Conservation (phyloP, 2,113 vertebrate genomes). For the Coptodon rendalli region DNA sequence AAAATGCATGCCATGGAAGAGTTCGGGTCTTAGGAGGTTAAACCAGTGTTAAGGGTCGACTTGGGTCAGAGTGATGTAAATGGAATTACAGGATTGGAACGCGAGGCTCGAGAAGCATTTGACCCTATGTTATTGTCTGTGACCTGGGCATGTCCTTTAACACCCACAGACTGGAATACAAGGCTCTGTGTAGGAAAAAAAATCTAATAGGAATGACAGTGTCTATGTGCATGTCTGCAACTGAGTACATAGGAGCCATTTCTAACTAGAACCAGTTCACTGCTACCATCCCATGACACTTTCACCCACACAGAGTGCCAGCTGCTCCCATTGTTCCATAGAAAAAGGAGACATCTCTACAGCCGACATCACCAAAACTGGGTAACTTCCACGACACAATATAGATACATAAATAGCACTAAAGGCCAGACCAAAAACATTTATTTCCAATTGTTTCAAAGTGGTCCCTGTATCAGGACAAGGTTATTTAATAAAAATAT, state of each 20-base stretch:
- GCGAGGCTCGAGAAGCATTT: background rate
- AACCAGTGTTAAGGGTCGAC: background rate
- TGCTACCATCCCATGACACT: background rate
- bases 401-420: background rate
- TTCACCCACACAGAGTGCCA: background rate
- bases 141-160: background rate
- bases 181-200: background rate
- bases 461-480: background rate
- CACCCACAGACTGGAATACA: background rate
- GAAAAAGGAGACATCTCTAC: background rate
- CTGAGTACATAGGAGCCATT: background rate
- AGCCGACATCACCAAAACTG: background rate
- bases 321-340: background rate
- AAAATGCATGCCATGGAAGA: background rate
- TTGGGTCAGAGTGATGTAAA: background rate
- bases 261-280: background rate
- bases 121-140: background rate
- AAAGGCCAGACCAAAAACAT: background rate
- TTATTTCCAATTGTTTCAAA: background rate
- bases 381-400: background rate
- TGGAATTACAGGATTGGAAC: background rate
- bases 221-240: background rate
- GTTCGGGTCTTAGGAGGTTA: too few species aligned
- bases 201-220: background rate
- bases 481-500: background rate